Evolutionary conservation across 2,888 invertebrate species (phyloP).

Genomic region (Athripsodes cinereus): DNA sequence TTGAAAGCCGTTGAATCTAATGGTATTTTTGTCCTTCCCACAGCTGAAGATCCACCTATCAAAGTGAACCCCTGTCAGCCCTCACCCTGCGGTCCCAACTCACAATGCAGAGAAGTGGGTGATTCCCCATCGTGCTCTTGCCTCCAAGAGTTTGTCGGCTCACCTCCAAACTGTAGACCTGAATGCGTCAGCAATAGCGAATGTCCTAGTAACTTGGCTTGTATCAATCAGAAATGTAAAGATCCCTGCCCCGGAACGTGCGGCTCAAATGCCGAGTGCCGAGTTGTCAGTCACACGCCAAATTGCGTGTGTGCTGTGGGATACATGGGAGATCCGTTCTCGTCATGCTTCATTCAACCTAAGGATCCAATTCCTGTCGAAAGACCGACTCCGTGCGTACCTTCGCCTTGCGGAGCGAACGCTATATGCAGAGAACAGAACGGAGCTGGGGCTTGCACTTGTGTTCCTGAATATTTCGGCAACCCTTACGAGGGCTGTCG

Average conservation of each 20-base stretch:
- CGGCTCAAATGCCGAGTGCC: slow-evolving; percentile 63
- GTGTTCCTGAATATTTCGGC: slow-evolving; percentile 58
- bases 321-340: slow-evolving; percentile 68
- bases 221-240: slow-evolving; percentile 65
- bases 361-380: slow-evolving; percentile 35
- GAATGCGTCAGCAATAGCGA: slow-evolving; percentile 69
- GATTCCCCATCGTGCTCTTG: slow-evolving; percentile 65
- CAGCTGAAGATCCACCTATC: slow-evolving; percentile 39
- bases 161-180: slow-evolving; percentile 66
- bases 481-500: slow-evolving; percentile 64
- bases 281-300: slow-evolving; percentile 66
- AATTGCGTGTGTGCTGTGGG: slow-evolving; percentile 61
- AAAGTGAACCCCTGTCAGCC: slow-evolving; percentile 58
- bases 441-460: slow-evolving; percentile 65
- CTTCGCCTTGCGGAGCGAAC: slow-evolving; percentile 69
- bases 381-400: slow-evolving; percentile 54
- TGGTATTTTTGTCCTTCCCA: slow-evolving; percentile 59
- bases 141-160: slow-evolving; percentile 58
- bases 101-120: slow-evolving; percentile 55
- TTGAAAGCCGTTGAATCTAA: too few relatives aligned
- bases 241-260: slow-evolving; percentile 71
- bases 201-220: slow-evolving; percentile 60
- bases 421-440: slow-evolving; percentile 63
- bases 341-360: slow-evolving; percentile 49
- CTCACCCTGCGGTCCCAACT: slow-evolving; percentile 62